Conservation (phyloP, 1,140 invertebrate species). For the Anoplophora glabripennis region DNA sequence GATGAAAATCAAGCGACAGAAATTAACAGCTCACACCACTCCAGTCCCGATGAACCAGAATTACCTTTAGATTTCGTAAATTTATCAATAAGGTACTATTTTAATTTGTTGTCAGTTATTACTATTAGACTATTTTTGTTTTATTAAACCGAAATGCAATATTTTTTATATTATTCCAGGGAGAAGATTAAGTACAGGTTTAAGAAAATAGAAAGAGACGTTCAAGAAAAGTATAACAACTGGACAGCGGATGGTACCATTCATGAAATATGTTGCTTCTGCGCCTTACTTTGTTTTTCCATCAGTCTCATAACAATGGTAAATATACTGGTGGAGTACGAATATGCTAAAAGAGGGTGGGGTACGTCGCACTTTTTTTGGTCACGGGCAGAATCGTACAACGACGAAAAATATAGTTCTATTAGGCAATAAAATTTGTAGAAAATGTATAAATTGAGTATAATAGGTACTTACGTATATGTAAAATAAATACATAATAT, state of each 20-base stretch:
- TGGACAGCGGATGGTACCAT: conserved; percentile 29
- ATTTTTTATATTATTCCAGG: conserved; percentile 29
- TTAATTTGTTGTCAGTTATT: neutral
- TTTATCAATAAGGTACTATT: conserved; percentile 9
- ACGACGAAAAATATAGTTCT: no score
- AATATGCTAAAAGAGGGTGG: conserved; percentile 29
- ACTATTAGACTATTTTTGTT: no score
- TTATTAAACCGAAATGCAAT: conserved; percentile 5
- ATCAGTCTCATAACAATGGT: conserved; percentile 38
- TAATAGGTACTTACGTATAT: no score
- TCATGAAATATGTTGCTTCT: conserved; percentile 38
- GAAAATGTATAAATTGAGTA: no score
- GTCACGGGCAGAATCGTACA: conserved; percentile 4
- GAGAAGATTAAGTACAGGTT: conserved; percentile 25
- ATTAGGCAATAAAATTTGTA: no score
- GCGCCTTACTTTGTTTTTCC: conserved; percentile 43
- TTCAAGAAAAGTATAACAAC: conserved; percentile 28
- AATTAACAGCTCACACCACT: conserved; percentile 17
- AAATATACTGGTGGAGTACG: conserved; percentile 40
- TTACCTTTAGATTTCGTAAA: neutral
- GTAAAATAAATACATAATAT: no score
- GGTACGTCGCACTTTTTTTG: conserved; percentile 17
- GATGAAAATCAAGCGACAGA: conserved; percentile 12
- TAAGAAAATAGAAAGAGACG: conserved; percentile 11
- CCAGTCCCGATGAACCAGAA: conserved; percentile 8